phyloP scores from a whole-genome alignment of 2,888 invertebrate species.

The Emmelina monodactyla region DNA sequence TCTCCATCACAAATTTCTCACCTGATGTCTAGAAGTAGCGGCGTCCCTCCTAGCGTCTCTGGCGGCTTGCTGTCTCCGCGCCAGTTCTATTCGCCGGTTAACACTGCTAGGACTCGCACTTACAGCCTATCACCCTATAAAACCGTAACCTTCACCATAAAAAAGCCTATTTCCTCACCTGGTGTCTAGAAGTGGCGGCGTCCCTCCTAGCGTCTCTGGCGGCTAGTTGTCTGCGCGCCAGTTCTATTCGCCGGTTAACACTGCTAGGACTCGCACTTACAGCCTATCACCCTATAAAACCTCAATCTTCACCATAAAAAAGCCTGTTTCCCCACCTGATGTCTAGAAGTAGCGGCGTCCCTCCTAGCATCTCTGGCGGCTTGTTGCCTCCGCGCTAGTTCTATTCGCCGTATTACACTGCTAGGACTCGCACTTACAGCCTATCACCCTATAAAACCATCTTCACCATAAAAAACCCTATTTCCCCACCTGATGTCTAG shows the following conservation, averaged over 20 bases:
- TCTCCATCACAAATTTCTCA: too few species aligned
- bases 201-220: constrained; percentile 78
- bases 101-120: too few species aligned
- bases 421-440: too few species aligned
- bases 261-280: too few species aligned
- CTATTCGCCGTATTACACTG: constrained; percentile 79
- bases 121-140: too few species aligned
- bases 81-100: constrained; percentile 79
- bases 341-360: constrained; percentile 65
- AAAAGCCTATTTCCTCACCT: too few species aligned
- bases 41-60: constrained; percentile 79
- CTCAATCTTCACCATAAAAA: too few species aligned
- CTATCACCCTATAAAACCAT: too few species aligned
- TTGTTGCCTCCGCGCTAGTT: constrained; percentile 76
- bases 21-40: constrained; percentile 62
- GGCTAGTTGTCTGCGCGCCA: constrained; percentile 75
- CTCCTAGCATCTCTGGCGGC: constrained; percentile 79
- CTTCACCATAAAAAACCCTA: too few species aligned
- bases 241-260: constrained; percentile 79
- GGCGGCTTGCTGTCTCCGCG: constrained; percentile 74
- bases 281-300: too few species aligned
- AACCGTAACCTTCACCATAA: too few species aligned
- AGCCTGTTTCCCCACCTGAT: constrained; percentile 55
- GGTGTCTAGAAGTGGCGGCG: constrained; percentile 65
- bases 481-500: constrained; percentile 58